phyloP scores from a whole-genome alignment of 2,113 vertebrate genomes.

The Eubucco bourcierii region DNA sequence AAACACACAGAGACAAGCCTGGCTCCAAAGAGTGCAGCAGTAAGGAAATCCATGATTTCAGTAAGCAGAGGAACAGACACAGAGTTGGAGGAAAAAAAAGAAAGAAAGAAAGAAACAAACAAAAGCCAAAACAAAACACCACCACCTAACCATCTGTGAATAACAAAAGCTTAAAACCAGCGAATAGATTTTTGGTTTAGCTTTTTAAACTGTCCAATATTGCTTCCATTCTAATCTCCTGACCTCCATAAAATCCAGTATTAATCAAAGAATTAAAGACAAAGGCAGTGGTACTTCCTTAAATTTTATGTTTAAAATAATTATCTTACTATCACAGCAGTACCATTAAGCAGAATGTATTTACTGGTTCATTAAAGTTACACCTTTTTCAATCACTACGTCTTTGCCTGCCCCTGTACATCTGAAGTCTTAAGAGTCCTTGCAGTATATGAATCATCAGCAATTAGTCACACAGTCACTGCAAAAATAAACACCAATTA shows the following conservation, averaged over 20 bases:
- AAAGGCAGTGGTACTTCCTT: not conserved
- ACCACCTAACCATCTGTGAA: not conserved
- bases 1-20: not conserved
- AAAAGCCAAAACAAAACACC: no score
- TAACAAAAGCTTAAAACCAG: not conserved
- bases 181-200: not conserved
- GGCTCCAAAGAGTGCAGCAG: not conserved
- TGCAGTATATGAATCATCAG: not conserved
- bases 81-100: not conserved
- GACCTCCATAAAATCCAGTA: not conserved
- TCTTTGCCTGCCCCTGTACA: not conserved
- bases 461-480: not conserved
- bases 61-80: not conserved
- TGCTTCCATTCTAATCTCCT: not conserved
- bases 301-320: not conserved
- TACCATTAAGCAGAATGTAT: not conserved
- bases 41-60: not conserved
- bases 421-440: not conserved
- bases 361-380: not conserved
- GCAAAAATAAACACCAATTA: not conserved
- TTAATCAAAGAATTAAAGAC: not conserved
- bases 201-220: not conserved
- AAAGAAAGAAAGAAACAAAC: no score
- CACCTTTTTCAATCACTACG: not conserved
- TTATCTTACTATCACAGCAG: not conserved